phyloP scores from a whole-genome alignment of 2,113 vertebrate species.

The Periophthalmodon schlosseri region DNA sequence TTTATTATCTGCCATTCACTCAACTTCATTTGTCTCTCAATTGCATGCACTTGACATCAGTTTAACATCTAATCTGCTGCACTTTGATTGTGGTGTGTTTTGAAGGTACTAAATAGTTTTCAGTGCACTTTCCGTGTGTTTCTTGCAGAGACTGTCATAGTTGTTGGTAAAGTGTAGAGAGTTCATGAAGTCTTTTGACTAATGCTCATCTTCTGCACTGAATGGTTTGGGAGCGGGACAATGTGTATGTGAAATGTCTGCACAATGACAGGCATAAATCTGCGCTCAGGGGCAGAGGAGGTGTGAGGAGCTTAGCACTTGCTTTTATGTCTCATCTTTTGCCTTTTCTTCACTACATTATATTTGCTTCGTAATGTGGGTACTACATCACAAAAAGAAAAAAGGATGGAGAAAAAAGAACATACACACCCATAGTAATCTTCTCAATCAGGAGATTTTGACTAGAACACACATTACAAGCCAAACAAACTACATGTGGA shows the following conservation, averaged over 20 bases:
- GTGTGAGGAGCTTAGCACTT: slow-evolving; percentile 58
- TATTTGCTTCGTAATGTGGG: slow-evolving; percentile 5
- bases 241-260: slow-evolving; percentile 54
- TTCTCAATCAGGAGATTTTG: slow-evolving; percentile 1
- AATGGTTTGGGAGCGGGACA: slow-evolving; percentile 49
- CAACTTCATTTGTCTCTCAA: background rate
- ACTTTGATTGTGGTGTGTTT: background rate
- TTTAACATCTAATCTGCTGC: background rate
- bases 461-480: background rate
- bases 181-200: slow-evolving; percentile 51
- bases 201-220: slow-evolving; percentile 32
- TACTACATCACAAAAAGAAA: slow-evolving; percentile 41
- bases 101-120: background rate
- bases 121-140: background rate
- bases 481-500: background rate
- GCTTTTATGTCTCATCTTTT: slow-evolving; percentile 46
- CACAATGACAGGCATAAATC: slow-evolving; percentile 64
- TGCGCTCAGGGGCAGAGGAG: slow-evolving; percentile 58
- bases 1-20: slow-evolving; percentile 9
- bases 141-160: background rate
- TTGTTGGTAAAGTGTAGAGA: slow-evolving; percentile 35
- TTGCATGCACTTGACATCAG: background rate
- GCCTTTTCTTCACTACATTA: slow-evolving; percentile 16
- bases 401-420: slow-evolving; percentile 11
- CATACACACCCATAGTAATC: slow-evolving; percentile 1